A percentile compares a stretch with the other conserved stretches of the same genome.
phyloP scores from a whole-genome alignment of 53 echinoderm and acorn worm species.

The Mesocentrotus franciscanus region DNA sequence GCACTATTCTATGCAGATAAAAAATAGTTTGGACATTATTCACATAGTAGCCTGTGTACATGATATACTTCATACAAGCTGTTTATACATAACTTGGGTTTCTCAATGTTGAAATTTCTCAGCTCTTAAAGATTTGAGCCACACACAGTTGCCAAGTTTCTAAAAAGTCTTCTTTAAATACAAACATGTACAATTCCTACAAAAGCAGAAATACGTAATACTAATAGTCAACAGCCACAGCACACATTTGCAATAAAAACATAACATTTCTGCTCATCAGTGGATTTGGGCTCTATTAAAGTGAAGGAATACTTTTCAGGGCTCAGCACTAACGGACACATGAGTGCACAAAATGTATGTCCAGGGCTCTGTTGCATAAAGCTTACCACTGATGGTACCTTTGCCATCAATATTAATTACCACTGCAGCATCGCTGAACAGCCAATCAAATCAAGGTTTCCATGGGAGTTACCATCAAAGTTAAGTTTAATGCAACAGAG shows the following conservation, averaged over 20 bases:
- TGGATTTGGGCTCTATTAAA: neutral
- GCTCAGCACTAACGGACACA: too few relatives aligned
- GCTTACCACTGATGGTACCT: too few relatives aligned
- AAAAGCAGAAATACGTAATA: slow-evolving; percentile 40
- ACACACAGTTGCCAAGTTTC: neutral
- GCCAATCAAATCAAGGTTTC: too few relatives aligned
- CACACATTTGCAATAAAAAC: slow-evolving; percentile 4
- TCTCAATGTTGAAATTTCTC: neutral
- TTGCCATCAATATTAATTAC: too few relatives aligned
- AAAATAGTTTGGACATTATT: neutral
- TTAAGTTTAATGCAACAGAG: too few relatives aligned
- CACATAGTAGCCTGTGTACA: neutral
- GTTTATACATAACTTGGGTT: neutral
- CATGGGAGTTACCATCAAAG: too few relatives aligned
- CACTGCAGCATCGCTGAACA: too few relatives aligned
- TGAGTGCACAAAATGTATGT: too few relatives aligned
- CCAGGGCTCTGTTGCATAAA: too few relatives aligned
- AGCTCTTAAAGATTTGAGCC: neutral
- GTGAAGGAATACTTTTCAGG: neutral
- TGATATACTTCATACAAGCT: neutral
- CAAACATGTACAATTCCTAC: slow-evolving; percentile 18
- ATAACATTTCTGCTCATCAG: neutral
- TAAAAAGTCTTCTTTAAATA: slow-evolving; percentile 16
- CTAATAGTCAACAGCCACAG: slow-evolving; percentile 42
- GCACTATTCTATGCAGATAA: slow-evolving; percentile 24